phyloP scores from a whole-genome alignment of 2,113 vertebrate species.

The Silurus asotus region DNA sequence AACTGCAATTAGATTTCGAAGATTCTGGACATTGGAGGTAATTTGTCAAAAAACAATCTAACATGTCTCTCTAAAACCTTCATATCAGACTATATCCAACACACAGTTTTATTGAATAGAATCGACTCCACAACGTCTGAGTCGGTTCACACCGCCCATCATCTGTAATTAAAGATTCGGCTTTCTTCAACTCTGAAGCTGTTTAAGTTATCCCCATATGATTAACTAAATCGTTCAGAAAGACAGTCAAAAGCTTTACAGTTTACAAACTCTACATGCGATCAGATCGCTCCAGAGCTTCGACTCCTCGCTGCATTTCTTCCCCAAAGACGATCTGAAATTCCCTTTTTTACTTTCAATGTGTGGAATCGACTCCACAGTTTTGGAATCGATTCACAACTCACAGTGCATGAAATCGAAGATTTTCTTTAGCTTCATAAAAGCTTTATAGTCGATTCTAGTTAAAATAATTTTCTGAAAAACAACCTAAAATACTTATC shows the following conservation, averaged over 20 bases:
- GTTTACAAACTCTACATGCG: no score
- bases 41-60: no score
- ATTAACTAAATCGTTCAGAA: not conserved
- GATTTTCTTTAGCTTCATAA: not conserved
- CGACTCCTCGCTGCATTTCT: no score
- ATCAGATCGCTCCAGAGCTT: no score
- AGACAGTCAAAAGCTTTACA: not conserved
- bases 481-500: not conserved
- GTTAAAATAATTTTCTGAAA: no score
- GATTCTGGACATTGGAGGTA: no score
- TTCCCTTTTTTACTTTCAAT: not conserved
- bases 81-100: no score
- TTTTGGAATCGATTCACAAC: not conserved
- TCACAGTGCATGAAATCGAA: not conserved
- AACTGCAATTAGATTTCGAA: no score
- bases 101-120: not conserved
- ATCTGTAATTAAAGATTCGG: not conserved
- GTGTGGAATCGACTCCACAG: not conserved
- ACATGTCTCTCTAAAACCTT: no score
- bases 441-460: not conserved
- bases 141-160: not conserved
- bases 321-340: no score
- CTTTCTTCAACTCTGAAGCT: not conserved
- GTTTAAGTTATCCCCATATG: not conserved
- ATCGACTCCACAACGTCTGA: not conserved